These are phyloP conservation scores for Pseudomyrmex cubaensis DNA, from an alignment of 1,140 invertebrate genomes.

Conservation along the genomic window DNA sequence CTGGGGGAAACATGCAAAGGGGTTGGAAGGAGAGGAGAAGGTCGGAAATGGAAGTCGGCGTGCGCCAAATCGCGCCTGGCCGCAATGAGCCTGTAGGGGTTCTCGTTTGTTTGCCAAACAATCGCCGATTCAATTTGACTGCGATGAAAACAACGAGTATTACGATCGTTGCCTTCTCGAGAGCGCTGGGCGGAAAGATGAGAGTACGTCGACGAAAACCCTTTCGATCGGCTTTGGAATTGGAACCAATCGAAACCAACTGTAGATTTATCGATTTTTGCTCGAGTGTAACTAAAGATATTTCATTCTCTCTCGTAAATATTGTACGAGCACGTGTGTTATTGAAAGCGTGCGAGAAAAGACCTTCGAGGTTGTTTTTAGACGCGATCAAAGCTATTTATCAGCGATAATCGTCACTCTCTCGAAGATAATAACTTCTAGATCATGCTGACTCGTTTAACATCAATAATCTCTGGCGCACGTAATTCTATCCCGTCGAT, in stretches of 20 bases:
- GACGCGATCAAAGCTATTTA: constrained; percentile 17
- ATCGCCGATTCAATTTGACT: constrained; percentile 52
- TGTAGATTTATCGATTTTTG: constrained; percentile 10
- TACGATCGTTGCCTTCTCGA: constrained; percentile 63
- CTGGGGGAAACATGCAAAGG: background rate
- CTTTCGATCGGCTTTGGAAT: background rate
- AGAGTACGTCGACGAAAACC: constrained; percentile 15
- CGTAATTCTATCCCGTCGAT: constrained; percentile 35
- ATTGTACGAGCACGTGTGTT: background rate
- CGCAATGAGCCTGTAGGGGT: constrained; percentile 63
- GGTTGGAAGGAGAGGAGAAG: background rate
- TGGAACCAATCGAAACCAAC: background rate
- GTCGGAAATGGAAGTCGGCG: constrained; percentile 63
- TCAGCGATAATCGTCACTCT: constrained; percentile 33
- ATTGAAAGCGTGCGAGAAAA: background rate
- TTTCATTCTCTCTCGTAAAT: too few relatives aligned
- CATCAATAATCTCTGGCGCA: constrained; percentile 28
- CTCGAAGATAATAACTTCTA: constrained; percentile 11
- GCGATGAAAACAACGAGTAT: constrained; percentile 64
- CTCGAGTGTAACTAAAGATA: too few relatives aligned
- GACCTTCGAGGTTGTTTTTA: background rate
- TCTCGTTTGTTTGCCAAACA: constrained; percentile 75
- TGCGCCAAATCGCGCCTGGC: constrained; percentile 56
- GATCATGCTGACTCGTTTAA: constrained; percentile 16
- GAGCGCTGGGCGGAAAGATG: constrained; percentile 24